phyloP scores from a whole-genome alignment of 2,888 invertebrate species.

The Ectemnius lituratus region DNA sequence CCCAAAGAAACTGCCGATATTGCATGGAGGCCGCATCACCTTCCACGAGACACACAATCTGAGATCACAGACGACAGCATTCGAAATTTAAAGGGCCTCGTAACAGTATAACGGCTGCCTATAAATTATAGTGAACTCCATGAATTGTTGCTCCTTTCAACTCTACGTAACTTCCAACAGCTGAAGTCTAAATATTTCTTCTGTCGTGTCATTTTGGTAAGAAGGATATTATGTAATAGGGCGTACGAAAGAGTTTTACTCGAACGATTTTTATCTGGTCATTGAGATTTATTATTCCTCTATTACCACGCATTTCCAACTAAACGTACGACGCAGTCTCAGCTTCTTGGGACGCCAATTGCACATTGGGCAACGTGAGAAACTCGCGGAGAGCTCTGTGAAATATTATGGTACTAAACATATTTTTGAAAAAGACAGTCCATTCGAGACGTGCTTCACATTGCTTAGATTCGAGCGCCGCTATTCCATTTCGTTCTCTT shows the following conservation, averaged over 20 bases:
- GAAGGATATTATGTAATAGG: no score
- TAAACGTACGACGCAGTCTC: no score
- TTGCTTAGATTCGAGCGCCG: conserved; percentile 33
- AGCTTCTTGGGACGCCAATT: background rate
- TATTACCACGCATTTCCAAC: no score
- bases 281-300: no score
- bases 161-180: no score
- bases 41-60: background rate
- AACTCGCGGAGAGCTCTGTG: conserved; percentile 11
- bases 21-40: background rate
- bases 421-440: conserved; percentile 40
- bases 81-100: background rate
- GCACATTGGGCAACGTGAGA: background rate
- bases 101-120: background rate
- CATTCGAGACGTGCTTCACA: conserved; percentile 33
- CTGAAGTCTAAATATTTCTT: no score
- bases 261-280: no score
- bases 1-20: conserved; percentile 5
- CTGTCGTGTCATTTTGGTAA: no score
- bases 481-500: conserved; percentile 19
- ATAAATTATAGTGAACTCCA: background rate
- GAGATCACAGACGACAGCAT: background rate
- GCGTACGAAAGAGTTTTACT: no score
- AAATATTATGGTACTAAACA: conserved; percentile 33
- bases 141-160: no score